phyloP scores from a whole-genome alignment of 2,888 invertebrate species.

The Drosophila differens region DNA sequence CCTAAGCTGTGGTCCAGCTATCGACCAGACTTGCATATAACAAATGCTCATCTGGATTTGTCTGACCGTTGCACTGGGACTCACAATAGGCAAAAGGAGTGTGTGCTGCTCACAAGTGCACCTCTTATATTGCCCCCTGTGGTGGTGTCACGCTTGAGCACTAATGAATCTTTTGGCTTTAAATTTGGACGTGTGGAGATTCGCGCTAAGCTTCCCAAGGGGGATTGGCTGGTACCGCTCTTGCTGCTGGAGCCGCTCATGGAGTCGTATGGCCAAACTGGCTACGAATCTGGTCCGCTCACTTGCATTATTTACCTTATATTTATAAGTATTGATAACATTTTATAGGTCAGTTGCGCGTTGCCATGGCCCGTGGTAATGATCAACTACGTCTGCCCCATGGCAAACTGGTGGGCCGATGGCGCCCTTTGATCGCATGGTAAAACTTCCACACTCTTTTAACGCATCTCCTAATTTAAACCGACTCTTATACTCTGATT shows the following conservation, averaged over 20 bases:
- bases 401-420: slow-evolving; percentile 82
- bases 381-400: slow-evolving; percentile 52
- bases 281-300: slow-evolving; percentile 84
- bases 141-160: slow-evolving; percentile 88
- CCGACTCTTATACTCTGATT: neutral
- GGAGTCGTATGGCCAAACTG: slow-evolving; percentile 84
- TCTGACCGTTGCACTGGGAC: slow-evolving; percentile 74
- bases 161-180: slow-evolving; percentile 88
- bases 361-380: slow-evolving; percentile 90
- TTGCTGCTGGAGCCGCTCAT: slow-evolving; percentile 88
- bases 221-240: slow-evolving; percentile 92
- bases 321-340: neutral
- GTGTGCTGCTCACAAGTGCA: slow-evolving; percentile 69
- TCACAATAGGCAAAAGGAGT: slow-evolving; percentile 72
- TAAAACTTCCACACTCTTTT: slow-evolving; percentile 71
- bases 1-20: slow-evolving; percentile 81
- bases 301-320: neutral
- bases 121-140: slow-evolving; percentile 88
- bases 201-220: slow-evolving; percentile 90
- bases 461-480: neutral
- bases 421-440: slow-evolving; percentile 92
- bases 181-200: slow-evolving; percentile 90
- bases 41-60: slow-evolving; percentile 82
- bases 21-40: slow-evolving; percentile 74
- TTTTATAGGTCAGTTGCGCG: slow-evolving; percentile 87